A percentile compares a stretch with the other conserved stretches of the same genome.
Conservation (phyloP, 2,113 vertebrate genomes). For the pig (Sus scrofa) region T2T-Sscrofa CM000825.6:68975001-68975500, state of each 20-base stretch:
- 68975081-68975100: neutral
- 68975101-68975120: neutral
- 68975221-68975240: neutral
- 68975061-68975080: constrained; percentile 1
- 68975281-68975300: neutral
- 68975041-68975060: constrained; percentile 44
- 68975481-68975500: neutral
- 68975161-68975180: constrained; percentile 49
- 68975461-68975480: neutral
- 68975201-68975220: neutral
- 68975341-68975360: neutral
- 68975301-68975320: neutral
- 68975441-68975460: constrained; percentile 2
- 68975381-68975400: neutral
- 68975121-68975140: neutral
- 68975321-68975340: neutral
- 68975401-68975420: neutral
- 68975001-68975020: neutral
- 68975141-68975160: neutral
- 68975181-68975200: neutral
- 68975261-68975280: neutral
- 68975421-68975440: neutral
- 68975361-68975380: neutral
- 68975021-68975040: neutral
- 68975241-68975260: neutral